Evolutionary conservation across 30 jellyfish, hydroid and myxozoan species (phyloP), one percentile per base, ranked within the genome.

Genomic region (Sanderia malayensis): DNA sequence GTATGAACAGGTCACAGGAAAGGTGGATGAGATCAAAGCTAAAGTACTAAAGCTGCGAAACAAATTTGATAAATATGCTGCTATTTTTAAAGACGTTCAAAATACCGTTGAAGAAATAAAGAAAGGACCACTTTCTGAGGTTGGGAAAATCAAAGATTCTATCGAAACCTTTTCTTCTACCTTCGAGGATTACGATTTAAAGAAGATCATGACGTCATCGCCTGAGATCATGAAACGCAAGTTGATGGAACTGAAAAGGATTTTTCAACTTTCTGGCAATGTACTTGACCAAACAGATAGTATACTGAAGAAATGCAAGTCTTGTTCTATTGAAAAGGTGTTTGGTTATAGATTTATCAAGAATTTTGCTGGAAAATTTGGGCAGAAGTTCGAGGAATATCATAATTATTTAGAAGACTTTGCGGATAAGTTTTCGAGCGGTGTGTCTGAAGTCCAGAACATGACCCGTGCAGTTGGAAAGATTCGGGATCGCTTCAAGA

Each of bases 91-190:
- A 20, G 98, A 90, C 25, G 82, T 90, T 0, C 72, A 46, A 64
- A 41, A 24, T 6, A 62, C 95, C 2, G 80, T 90, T 7, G 86
- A 72, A 13, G 92, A 82, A 60, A 33, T 90, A 61, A 90, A 79
- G 65, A 82, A 83, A 46, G 90, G 90, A 18, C 94, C 98, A 1
- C 58, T 90, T 52, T 58, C 90, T 8, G 86, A 90, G n/a, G 70
- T 90, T 25, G 98, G 98, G 25, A 71, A 77, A 57, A 60, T 90
- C 20, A 90, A 90, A 47, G 96, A 90, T 28, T 89, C 87, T 19
- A 53, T 90, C 0, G 94, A 78, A 63, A 86, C 47, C 11, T 59
- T 90, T 3, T 69, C 74, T 0, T 76, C 73, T 18, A 61, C 92
- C 23, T 23, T 90, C 21, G 73, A 58, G 3, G 76, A 73, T 2